A percentile compares a stretch with the other conserved stretches of the same genome.
phyloP scores from a whole-genome alignment of 2,797 vertebrate genomes.

The Amazona finschi region DNA sequence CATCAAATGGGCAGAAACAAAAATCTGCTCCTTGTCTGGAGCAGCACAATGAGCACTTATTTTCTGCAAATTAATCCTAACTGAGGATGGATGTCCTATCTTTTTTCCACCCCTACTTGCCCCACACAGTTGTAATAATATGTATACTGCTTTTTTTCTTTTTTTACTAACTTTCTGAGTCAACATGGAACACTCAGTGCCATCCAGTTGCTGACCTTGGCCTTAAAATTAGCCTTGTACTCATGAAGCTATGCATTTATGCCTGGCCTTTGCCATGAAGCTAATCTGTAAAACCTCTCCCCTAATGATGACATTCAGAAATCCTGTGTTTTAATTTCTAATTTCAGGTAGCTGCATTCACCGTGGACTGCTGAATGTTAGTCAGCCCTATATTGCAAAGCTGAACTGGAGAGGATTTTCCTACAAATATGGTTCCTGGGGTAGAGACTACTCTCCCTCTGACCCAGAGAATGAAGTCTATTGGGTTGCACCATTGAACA shows the following conservation, averaged over 20 bases:
- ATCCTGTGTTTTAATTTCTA: not conserved
- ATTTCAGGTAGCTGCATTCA: constrained; percentile 74
- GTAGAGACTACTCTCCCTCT: constrained; percentile 68
- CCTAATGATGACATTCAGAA: not conserved
- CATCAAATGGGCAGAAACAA: not conserved
- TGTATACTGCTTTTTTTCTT: not conserved
- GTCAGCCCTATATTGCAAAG: constrained; percentile 67
- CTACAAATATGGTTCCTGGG: constrained; percentile 75
- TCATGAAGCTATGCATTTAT: not conserved
- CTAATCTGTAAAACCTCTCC: not conserved
- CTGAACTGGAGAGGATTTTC: constrained; percentile 75
- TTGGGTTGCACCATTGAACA: constrained; percentile 76
- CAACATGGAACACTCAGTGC: not conserved
- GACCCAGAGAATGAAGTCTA: constrained; percentile 57
- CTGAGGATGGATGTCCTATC: not conserved
- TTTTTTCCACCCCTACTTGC: not conserved
- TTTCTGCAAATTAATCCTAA: not conserved
- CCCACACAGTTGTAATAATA: not conserved
- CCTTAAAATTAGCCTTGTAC: not conserved
- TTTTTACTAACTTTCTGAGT: not conserved
- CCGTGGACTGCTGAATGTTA: constrained; percentile 66
- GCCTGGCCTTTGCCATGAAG: not conserved
- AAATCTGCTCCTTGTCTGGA: not conserved
- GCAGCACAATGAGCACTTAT: not conserved
- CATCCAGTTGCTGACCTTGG: not conserved